These are phyloP conservation scores for Kryptolebias ocellatus DNA, from an alignment of 2,797 vertebrate genomes.

Conservation along the genomic window DNA sequence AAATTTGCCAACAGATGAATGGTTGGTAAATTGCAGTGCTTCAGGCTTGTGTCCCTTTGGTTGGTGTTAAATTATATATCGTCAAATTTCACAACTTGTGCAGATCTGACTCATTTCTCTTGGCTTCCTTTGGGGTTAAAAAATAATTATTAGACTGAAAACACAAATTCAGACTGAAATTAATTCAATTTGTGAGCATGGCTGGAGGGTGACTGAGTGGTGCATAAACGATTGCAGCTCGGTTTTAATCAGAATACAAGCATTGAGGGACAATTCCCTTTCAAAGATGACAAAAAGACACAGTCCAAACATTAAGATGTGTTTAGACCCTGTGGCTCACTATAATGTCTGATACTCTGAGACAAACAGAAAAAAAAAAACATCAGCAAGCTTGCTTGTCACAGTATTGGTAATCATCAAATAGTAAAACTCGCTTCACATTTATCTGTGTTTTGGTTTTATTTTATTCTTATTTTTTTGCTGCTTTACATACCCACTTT, in stretches of 20 bases:
- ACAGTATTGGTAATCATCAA: no score
- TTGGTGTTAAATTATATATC: constrained; percentile 70
- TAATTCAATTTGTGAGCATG: constrained; percentile 78
- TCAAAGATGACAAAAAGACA: constrained; percentile 52
- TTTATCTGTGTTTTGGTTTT: no score
- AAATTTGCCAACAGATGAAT: constrained; percentile 80
- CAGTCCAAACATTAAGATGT: constrained; percentile 27
- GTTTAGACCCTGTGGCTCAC: constrained; percentile 18
- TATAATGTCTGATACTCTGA: neutral
- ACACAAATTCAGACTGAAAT: constrained; percentile 79
- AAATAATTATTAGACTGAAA: constrained; percentile 82
- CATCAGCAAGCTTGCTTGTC: neutral
- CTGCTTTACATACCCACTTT: no score
- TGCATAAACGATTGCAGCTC: constrained; percentile 50
- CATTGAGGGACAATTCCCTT: constrained; percentile 39
- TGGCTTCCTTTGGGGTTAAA: constrained; percentile 75
- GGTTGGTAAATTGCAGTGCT: constrained; percentile 76
- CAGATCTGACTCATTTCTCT: constrained; percentile 75
- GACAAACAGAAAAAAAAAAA: constrained; percentile 28
- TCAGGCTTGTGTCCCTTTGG: constrained; percentile 73
- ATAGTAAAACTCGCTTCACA: no score
- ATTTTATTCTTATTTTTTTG: no score
- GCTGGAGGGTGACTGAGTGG: constrained; percentile 69
- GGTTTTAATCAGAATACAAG: constrained; percentile 61
- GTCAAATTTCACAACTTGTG: constrained; percentile 71